Evolutionary conservation across 2,797 vertebrate species (phyloP), one percentile per base, ranked within the genome.

Genomic region (Falco rusticolus): DNA sequence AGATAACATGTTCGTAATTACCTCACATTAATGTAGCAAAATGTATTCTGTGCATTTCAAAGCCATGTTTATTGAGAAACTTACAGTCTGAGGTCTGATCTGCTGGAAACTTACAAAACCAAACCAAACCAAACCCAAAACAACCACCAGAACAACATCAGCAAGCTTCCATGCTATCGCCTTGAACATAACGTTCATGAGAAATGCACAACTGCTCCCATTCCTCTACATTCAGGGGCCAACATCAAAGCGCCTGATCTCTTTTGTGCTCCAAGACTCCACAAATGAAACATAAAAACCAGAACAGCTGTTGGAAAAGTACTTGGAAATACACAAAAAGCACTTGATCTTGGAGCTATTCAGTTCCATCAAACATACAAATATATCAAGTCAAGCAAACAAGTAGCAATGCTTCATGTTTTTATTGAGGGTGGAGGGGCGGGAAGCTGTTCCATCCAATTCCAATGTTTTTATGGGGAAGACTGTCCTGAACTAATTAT

Each of bases 131-230:
- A 63, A 53, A 20, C 24, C 39, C 33, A 66, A 33, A 47, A 1
- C 22, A 75, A 63, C 26, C 29, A 81, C 18, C 25, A 82, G 47
- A 65, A 87, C 20, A 72, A 45, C 28, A 56, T 85, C 48, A 66
- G 37, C 33, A 85, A 72, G 39, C 34, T 71, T 78, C 47, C 29
- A 21, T 26, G 8, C 45, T 54, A 9, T 60, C 45, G 19, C 0
- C 0, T 33, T 54, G 66, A 65, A 72, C 2, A 2, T 10, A 64
- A 4, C 0, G 0, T 50, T 90, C 34, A 37, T 28, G 34, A 81
- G 45, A 90, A 85, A 90, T 15, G 12, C 25, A 74, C 22, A 64
- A 34, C 22, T 71, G 31, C 17, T 90, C 53, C 79, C 50, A 59
- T 51, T 84, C 39, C 34, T 61, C 53, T 80, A 43, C 47, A 81